Base-by-base conservation (phyloP, 2,113 vertebrate genomes). In the Isurus oxyrinchus region DNA sequence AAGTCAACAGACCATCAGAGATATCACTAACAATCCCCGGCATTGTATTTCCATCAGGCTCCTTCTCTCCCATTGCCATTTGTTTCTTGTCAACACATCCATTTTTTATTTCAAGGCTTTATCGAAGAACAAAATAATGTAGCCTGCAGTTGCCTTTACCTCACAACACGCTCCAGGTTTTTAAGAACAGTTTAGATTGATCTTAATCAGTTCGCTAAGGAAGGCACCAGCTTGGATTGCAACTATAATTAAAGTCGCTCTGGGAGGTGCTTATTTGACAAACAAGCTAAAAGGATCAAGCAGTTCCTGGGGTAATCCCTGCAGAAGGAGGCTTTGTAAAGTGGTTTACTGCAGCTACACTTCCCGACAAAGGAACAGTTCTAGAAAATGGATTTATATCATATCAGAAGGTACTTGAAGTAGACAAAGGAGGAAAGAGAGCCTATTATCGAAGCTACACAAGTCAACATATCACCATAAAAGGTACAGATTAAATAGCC, bases 361-460 rank as follows among this genome's bases (percentile, higher is more conserved):
- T 84, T 1, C 81, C 6, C 66, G 2, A 57, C 2, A 59, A 57
- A 93, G 19, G 23, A 21, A 40, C 81, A 93, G 88, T 8, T 93
- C 90, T 40, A 1, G 35, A 63, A 94, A 63, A 94, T 63, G 40
- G 35, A 61, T 94, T 63, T 94, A 59, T 63, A 94, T 40, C 59
- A 94, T 94, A 63, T 35, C 31, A 63, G 90, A 94, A 94, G 59
- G 59, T 61, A 94, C 59, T 44, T 63, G 90, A 63, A 94, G 90
- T 66, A 94, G 66, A 63, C 59, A 94, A 21, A 94, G 90, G 14
- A 66, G 16, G 14, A 19, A 61, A 93, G 19, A 61, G 40, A 59
- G 55, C 53, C 35, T 35, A 59, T 31, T 31, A 59, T 91, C 57
- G 23, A 94, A 19, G n/a, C 59, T 40, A n/a, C 59, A 21, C 19